These are phyloP conservation scores for Aurelia coerulea DNA, from an alignment of 30 jellyfish, hydroid and myxozoan genomes.

Conservation along the genomic window DNA sequence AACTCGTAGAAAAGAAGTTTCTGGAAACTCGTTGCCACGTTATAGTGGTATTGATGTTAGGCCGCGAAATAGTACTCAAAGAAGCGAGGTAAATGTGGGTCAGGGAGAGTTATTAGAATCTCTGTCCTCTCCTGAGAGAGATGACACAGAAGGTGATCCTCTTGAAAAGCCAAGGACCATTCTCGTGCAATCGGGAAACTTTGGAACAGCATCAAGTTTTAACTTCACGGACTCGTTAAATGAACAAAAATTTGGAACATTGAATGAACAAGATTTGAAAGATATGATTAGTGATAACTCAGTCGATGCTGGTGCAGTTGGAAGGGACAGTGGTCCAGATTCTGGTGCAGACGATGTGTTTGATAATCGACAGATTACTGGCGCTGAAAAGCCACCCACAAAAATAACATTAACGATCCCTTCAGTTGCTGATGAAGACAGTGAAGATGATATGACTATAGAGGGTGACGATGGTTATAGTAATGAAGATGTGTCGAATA, in stretches of 20 bases:
- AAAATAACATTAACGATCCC: slow-evolving; percentile 67
- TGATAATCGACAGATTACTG: neutral
- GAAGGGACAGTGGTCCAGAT: neutral
- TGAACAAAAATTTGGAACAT: slow-evolving; percentile 16
- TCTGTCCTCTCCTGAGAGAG: neutral
- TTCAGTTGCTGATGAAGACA: slow-evolving; percentile 76
- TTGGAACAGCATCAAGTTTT: slow-evolving; percentile 46
- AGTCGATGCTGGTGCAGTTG: neutral
- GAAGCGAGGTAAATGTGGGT: neutral
- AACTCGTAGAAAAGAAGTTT: neutral
- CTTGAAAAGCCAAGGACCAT: slow-evolving; percentile 30
- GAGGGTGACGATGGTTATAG: slow-evolving; percentile 66
- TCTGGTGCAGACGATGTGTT: neutral
- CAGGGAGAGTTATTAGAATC: neutral
- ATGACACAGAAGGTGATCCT: slow-evolving; percentile 1
- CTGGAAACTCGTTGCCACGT: neutral
- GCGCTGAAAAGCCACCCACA: slow-evolving; percentile 35
- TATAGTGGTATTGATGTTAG: neutral
- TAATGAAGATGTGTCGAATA: slow-evolving; percentile 40
- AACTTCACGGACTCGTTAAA: slow-evolving; percentile 65
- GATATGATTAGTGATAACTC: slow-evolving; percentile 3
- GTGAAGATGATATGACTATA: slow-evolving; percentile 47
- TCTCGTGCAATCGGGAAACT: slow-evolving; percentile 60
- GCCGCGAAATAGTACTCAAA: neutral
- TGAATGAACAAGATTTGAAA: slow-evolving; percentile 24